A percentile compares a stretch with the other conserved stretches of the same genome.
phyloP scores from a whole-genome alignment of 1,140 invertebrate genomes.

The Phymorhynchus buccinoides region DNA sequence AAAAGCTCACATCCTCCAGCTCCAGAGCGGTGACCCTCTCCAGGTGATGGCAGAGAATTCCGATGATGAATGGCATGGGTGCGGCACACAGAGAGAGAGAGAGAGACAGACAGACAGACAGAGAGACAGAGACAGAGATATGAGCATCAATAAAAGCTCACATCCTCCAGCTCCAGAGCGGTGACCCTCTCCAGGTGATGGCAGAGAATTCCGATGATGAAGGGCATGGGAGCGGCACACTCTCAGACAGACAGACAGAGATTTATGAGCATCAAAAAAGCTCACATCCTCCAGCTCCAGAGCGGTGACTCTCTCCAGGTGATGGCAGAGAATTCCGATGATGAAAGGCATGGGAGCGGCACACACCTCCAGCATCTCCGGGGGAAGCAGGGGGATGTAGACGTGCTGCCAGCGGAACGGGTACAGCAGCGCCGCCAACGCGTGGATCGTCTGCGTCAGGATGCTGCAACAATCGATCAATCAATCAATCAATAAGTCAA shows the following conservation, averaged over 20 bases:
- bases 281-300: conserved; percentile 72
- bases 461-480: conserved; percentile 78
- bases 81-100: no score
- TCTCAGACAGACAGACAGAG: no score
- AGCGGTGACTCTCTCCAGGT: conserved; percentile 64
- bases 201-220: conserved; percentile 81
- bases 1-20: no score
- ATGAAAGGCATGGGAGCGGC: conserved; percentile 84
- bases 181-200: conserved; percentile 65
- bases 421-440: conserved; percentile 82
- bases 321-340: conserved; percentile 79
- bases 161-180: conserved; percentile 71
- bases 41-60: no score
- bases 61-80: no score
- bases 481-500: no score
- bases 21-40: no score
- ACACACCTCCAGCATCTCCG: conserved; percentile 81
- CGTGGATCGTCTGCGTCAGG: conserved; percentile 83
- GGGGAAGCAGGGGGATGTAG: conserved; percentile 82
- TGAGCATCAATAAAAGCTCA: no score
- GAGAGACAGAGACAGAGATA: no score
- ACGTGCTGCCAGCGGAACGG: conserved; percentile 88
- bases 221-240: no score
- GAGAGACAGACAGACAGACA: no score
- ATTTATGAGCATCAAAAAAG: no score